Conservation (phyloP, 1,140 invertebrate species). For the Aphaenogaster floridana region DNA sequence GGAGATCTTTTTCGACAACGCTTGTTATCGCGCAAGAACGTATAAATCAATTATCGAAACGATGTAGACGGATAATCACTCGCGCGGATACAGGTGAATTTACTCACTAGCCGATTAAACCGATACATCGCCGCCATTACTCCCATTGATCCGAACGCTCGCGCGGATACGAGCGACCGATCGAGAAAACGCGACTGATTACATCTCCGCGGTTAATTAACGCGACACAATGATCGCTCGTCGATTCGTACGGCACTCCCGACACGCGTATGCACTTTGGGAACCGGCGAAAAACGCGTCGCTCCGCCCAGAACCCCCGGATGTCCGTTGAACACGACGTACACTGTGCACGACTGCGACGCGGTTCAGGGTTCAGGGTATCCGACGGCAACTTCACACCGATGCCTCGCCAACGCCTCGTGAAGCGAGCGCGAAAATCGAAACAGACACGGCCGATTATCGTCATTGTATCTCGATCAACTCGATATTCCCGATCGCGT, state of each 20-base stretch:
- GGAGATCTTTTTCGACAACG: too few relatives aligned
- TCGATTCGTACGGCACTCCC: not conserved
- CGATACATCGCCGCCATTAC: not conserved
- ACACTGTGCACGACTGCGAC: not conserved
- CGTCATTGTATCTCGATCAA: not conserved
- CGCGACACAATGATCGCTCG: not conserved
- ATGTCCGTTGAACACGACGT: not conserved
- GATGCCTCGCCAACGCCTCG: not conserved
- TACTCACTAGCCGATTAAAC: not conserved
- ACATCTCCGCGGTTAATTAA: not conserved
- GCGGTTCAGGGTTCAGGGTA: not conserved
- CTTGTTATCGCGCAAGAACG: not conserved
- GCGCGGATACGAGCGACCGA: not conserved
- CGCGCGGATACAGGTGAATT: not conserved
- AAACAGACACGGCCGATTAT: not conserved
- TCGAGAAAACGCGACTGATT: not conserved
- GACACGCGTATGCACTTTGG: not conserved
- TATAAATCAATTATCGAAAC: not conserved
- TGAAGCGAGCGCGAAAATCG: not conserved
- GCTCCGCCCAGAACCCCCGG: not conserved
- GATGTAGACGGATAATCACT: not conserved
- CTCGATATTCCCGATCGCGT: not conserved
- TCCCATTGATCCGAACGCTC: not conserved
- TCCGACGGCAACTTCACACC: not conserved
- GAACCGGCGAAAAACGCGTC: not conserved